phyloP scores from a whole-genome alignment of 2,797 vertebrate genomes.

The Danio choprae region DNA sequence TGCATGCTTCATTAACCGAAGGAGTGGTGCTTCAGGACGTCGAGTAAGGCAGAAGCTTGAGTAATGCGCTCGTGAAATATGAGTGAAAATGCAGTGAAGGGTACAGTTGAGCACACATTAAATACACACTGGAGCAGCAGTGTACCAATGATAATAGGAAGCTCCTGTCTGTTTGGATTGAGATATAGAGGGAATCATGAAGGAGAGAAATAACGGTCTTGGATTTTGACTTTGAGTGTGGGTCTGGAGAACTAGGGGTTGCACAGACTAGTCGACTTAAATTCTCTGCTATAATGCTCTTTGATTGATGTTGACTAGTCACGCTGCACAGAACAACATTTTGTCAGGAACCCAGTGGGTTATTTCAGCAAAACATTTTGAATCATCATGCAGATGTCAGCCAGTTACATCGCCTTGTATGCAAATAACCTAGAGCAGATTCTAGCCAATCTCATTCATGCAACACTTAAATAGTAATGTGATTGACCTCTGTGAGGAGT shows the following conservation, averaged over 20 bases:
- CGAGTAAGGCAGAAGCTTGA: conserved; percentile 35
- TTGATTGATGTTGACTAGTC: too few relatives aligned
- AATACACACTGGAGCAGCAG: conserved; percentile 39
- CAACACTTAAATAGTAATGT: too few relatives aligned
- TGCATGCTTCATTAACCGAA: conserved; percentile 38
- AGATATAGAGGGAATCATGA: conserved; percentile 20
- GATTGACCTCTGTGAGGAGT: too few relatives aligned
- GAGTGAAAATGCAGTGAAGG: conserved; percentile 15
- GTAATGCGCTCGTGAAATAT: conserved; percentile 40
- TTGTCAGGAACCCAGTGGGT: too few relatives aligned
- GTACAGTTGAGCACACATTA: conserved; percentile 45
- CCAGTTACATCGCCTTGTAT: too few relatives aligned
- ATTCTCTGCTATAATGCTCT: too few relatives aligned
- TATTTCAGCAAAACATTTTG: too few relatives aligned
- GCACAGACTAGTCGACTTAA: too few relatives aligned
- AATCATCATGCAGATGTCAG: too few relatives aligned
- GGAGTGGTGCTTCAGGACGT: conserved; percentile 40
- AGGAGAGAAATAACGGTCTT: conserved; percentile 26
- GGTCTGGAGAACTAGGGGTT: not conserved
- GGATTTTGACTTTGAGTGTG: not conserved
- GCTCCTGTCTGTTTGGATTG: conserved; percentile 42
- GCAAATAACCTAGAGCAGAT: too few relatives aligned
- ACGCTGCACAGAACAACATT: too few relatives aligned
- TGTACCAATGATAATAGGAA: conserved; percentile 37
- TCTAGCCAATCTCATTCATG: too few relatives aligned